These are phyloP conservation scores for Meandrina meandrites DNA, from an alignment of 92 coral and sea anemone species.

Conservation along the genomic window DNA sequence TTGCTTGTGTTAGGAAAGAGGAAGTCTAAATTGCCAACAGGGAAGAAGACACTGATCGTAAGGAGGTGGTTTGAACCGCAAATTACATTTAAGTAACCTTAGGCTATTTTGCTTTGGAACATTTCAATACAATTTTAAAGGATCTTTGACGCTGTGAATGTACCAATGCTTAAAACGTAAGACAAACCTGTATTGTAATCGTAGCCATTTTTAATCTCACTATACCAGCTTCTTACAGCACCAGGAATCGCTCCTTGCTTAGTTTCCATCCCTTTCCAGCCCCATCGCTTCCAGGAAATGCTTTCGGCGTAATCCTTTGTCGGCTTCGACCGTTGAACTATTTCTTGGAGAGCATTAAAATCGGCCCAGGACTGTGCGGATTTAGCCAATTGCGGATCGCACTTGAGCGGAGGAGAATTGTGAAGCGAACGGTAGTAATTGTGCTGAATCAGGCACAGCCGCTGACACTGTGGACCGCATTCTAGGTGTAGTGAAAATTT, in stretches of 20 bases:
- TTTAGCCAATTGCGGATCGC: constrained; percentile 70
- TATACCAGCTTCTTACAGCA: constrained; percentile 72
- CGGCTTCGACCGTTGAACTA: constrained; percentile 34
- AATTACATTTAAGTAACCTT: no score
- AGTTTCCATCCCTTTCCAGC: constrained; percentile 57
- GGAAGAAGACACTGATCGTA: no score
- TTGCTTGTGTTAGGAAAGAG: no score
- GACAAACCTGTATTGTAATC: constrained; percentile 9
- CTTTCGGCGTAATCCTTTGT: constrained; percentile 48
- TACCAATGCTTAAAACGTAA: no score
- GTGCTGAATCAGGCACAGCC: constrained; percentile 68
- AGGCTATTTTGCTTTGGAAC: no score
- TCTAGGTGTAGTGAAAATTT: constrained; percentile 12
- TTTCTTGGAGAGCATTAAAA: constrained; percentile 44
- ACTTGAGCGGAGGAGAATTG: constrained; percentile 67
- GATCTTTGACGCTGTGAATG: no score
- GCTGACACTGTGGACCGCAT: constrained; percentile 75
- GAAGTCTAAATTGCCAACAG: no score
- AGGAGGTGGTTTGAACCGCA: no score
- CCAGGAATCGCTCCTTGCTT: constrained; percentile 60
- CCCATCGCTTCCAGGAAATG: constrained; percentile 78
- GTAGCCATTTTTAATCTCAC: constrained; percentile 36
- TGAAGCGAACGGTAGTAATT: constrained; percentile 78
- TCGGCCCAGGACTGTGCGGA: constrained; percentile 83
- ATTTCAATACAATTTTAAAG: no score